These are phyloP conservation scores for Eutolmus rufibarbis DNA, from an alignment of 2,888 invertebrate species.

Conservation along the genomic window DNA sequence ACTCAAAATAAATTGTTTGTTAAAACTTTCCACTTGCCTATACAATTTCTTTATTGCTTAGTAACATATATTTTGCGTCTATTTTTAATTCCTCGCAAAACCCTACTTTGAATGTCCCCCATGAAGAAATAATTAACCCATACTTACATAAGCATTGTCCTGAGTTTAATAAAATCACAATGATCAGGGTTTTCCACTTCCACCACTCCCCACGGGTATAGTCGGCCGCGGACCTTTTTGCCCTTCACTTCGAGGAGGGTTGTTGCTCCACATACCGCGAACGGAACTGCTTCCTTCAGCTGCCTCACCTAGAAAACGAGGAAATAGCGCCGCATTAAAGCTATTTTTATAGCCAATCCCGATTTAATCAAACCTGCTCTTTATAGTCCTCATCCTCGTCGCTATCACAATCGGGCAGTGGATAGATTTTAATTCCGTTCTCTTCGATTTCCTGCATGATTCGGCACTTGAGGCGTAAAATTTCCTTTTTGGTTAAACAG, in stretches of 20 bases:
- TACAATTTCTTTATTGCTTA: neutral
- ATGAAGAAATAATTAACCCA: constrained; percentile 44
- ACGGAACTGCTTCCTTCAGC: constrained; percentile 92
- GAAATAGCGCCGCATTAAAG: neutral
- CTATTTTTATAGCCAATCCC: neutral
- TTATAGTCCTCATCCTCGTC: constrained; percentile 97
- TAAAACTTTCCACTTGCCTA: no score
- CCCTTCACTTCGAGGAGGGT: constrained; percentile 90
- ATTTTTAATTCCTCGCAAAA: neutral
- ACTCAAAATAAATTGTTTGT: neutral
- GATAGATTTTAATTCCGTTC: constrained; percentile 92
- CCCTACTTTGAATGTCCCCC: neutral
- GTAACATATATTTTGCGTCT: neutral
- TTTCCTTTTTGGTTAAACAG: constrained; percentile 91
- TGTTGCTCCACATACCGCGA: constrained; percentile 97
- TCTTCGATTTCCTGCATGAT: constrained; percentile 91
- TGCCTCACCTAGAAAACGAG: constrained; percentile 72
- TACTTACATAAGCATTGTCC: constrained; percentile 91
- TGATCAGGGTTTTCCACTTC: constrained; percentile 99
- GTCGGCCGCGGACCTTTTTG: constrained; percentile 88
- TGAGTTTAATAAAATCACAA: constrained; percentile 96
- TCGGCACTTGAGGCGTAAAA: constrained; percentile 82
- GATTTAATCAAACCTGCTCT: constrained; percentile 71
- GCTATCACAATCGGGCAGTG: constrained; percentile 93
- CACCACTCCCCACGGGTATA: constrained; percentile 98